phyloP scores from a whole-genome alignment of 2,113 vertebrate species.

The Pontoporia blainvillei region DNA sequence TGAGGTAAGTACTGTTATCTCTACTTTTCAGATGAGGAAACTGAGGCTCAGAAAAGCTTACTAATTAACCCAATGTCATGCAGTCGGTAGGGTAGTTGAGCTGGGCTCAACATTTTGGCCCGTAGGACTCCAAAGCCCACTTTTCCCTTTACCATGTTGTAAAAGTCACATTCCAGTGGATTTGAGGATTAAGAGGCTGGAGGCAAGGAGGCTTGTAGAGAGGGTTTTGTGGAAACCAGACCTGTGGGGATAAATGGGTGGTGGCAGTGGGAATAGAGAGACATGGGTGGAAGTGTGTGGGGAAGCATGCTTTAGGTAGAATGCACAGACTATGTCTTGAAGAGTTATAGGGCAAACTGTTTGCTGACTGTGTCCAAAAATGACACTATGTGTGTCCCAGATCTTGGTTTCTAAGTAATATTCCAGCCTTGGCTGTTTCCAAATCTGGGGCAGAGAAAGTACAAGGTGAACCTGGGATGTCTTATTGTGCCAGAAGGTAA shows the following conservation, averaged over 20 bases:
- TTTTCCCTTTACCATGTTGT: neutral
- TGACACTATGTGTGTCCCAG: neutral
- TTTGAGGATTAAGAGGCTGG: neutral
- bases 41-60: neutral
- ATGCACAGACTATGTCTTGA: neutral
- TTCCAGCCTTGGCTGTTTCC: neutral
- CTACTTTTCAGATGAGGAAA: constrained; percentile 8
- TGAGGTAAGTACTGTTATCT: neutral
- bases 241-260: neutral
- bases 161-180: neutral
- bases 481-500: neutral
- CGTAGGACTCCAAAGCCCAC: neutral
- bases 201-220: neutral
- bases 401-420: constrained; percentile 41
- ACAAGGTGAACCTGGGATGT: constrained; percentile 14
- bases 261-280: neutral
- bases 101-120: neutral
- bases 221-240: neutral
- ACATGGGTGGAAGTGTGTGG: neutral
- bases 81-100: neutral
- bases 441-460: constrained; percentile 11
- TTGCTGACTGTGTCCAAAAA: neutral
- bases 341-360: neutral
- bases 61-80: neutral
- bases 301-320: neutral